Base-by-base conservation (phyloP, 2,113 vertebrate genomes). In the Phyllopteryx taeniolatus region DNA sequence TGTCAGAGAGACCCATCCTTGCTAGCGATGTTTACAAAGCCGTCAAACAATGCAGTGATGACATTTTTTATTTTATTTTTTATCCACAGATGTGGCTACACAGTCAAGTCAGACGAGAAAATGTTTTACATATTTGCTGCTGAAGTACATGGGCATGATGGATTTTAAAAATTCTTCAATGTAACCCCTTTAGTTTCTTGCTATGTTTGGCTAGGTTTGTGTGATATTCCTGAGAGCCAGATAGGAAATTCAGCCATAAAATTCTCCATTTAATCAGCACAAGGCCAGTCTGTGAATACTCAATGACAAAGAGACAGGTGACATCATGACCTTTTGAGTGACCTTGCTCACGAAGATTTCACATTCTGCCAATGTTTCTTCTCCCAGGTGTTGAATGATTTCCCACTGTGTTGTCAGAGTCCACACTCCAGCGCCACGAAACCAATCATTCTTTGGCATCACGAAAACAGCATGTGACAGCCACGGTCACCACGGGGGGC, bases 281-380 rank as follows among this genome's bases (percentile, higher is more conserved):
- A 10, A 73, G 76, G 70, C 43, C n/a, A 0, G 59, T 59, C 78
- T 70, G 75, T 81, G 78, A 74, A 84, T 84, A 73, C 68, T 82
- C 19, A 6, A 44, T 68, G 75, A 77, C 19, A 39, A 62, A 22
- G 17, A 5, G 73, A 44, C 3, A 63, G 73, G 69, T 83, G 89
- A 85, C 80, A 77, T 73, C 27, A 51, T 83, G 88, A 90, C 89
- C 85, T 82, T 44, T 72, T 66, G 67, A 83, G 68, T 81, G 82
- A 90, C 89, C 90, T 90, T 92, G 88, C 79, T 82, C 79, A 57
- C 69, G 71, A 81, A 78, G 85, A 81, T 90, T 90, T 90, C 86
- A 87, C 84, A 83, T 89, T 75, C 85, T 89, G 87, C 85, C 88
- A 86, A 35, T 68, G 77, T 73, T 56, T 77, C 75, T 77, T 82